Conservation (phyloP, 2,113 vertebrate genomes). For the Mixornis gularis region DNA sequence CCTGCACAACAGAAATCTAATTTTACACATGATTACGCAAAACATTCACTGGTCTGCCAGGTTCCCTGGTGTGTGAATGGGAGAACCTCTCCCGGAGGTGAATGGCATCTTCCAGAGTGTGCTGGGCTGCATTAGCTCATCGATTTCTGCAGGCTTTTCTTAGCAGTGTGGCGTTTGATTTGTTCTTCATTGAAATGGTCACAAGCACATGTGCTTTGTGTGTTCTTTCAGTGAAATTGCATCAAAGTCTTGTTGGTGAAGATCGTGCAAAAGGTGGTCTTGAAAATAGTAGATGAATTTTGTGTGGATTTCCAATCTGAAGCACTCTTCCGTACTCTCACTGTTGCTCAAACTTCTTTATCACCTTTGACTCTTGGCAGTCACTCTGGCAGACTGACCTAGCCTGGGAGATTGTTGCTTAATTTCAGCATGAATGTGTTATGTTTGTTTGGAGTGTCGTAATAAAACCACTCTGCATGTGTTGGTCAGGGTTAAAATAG, state of each 20-base stretch:
- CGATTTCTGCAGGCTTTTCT: not conserved
- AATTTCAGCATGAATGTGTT: not conserved
- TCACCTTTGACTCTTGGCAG: not conserved
- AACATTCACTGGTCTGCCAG: not conserved
- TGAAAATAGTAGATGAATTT: not conserved
- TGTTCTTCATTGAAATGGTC: not conserved
- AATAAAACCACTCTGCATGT: accelerated
- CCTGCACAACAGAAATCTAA: conserved; percentile 26
- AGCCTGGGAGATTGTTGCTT: not conserved
- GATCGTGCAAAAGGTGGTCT: not conserved
- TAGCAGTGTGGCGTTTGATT: not conserved
- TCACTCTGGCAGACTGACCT: not conserved
- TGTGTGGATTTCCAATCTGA: not conserved
- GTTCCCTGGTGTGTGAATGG: not conserved
- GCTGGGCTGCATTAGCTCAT: not conserved
- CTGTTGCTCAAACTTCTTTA: not conserved
- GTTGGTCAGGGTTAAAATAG: not conserved
- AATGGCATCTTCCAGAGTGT: not conserved
- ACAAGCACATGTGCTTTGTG: not conserved
- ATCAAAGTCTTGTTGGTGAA: not conserved
- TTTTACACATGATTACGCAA: conserved; percentile 39
- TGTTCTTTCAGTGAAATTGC: not conserved
- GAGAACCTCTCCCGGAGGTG: not conserved
- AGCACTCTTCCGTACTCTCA: not conserved
- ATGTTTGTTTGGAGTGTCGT: not conserved